Evolutionary conservation across 30 jellyfish, hydroid and myxozoan species (phyloP), one percentile per base, ranked within the genome.

Genomic region (Chrysaora quinquecirrha): DNA sequence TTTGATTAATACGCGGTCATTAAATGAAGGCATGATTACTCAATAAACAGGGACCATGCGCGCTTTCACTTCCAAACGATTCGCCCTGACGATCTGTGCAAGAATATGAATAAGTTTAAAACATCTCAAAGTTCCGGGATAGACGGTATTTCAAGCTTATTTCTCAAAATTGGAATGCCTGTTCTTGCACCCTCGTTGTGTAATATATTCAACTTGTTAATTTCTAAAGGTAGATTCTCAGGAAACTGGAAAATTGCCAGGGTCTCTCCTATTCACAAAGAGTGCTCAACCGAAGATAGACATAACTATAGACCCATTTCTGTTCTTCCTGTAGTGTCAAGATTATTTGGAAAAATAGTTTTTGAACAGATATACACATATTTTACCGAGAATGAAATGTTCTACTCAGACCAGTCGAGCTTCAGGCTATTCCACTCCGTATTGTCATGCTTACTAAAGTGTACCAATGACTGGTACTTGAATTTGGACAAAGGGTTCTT

Each of bases 111-210:
- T 43, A 43, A 43, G 58, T 43, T 43, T 43, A 43, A 43, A 43
- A 43, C n/a, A 16, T 43, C 16, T 64, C 38, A 64, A 20, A 20
- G 80, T 18, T 72, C 70, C n/a, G 84, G 84, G 34, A 35, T 72
- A 3, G 84, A 72, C 72, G 11, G 33, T 20, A 74, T 74, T 2
- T 74, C 75, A 32, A 48, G 75, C 30, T 74, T 32, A n/a, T 74
- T 52, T 25, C 74, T 48, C 30, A 74, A 74, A 48, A 50, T 58
- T 31, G 75, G 61, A 35, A 74, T 74, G 61, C 80, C 9, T 33
- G 65, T 34, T 30, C 65, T 68, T 34, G 80, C 86, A 9, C 71
- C 84, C 7, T 72, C 72, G 46, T 72, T 72, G 49, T 72, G 84
- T 48, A 34, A 47, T 48, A 72, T 72, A 34, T 72, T 72, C 71